Base-by-base conservation (phyloP, 2,888 invertebrate species). In the Mythimna impura region DNA sequence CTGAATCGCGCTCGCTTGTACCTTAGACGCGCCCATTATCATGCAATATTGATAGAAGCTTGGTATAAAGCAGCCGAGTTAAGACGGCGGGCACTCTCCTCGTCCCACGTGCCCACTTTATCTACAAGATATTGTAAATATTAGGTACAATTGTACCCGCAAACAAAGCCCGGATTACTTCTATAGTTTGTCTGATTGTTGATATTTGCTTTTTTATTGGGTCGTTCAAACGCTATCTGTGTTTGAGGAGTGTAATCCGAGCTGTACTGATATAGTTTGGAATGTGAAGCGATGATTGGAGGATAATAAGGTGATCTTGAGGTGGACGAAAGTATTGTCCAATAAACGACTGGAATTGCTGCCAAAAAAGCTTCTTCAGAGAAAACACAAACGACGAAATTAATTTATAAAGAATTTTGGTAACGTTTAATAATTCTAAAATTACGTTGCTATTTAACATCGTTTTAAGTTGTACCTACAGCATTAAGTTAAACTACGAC, bases 41-140 rank as follows among this genome's bases (percentile, higher is more conserved):
- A 88, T 91, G 89, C 91, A 93, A 94, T 93, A 93, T 92, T 93
- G 93, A 93, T 92, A 93, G 91, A 90, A 89, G 86, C 85, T 78
- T 85, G 82, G 89, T 89, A 89, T 90, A 90, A 91, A 92, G 85
- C 91, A 87, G 81, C 84, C 89, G 83, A 90, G 89, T 91, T 92
- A 90, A 91, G 90, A 87, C 87, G 86, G 83, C 83, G 79, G 82
- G 81, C 83, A 80, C 86, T 85, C 86, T 85, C 83, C 73, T 82
- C 91, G 83, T 91, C 92, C 91, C 91, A 91, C 91, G 91, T 91
- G 93, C 88, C 87, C 87, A 84, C 87, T 88, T 84, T 92, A 92
- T 90, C 91, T 85, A 87, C 88, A 88, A 91, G 89, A 89, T 91
- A 92, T 89, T 88, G 90, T 89, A 91, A 92, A 93, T 93, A 93